Conservation (phyloP, 1,140 invertebrate species). For the Diploscapter pachys region DNA sequence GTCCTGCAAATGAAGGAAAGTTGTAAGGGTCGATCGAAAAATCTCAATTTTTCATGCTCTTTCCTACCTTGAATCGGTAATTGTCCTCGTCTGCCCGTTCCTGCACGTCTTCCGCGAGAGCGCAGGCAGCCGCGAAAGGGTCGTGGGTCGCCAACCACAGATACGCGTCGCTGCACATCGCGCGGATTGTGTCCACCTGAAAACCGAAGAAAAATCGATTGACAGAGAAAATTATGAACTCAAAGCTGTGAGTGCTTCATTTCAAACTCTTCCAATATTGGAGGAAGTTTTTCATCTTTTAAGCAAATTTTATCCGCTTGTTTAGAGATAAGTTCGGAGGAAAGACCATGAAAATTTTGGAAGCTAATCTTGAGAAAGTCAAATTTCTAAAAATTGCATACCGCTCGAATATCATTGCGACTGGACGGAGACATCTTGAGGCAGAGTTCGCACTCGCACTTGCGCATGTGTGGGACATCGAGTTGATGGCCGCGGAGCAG, state of each 20-base stretch:
- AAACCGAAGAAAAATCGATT: not conserved
- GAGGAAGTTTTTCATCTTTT: too few species aligned
- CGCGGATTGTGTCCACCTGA: conserved; percentile 85
- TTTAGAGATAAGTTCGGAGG: not conserved
- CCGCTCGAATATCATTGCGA: not conserved
- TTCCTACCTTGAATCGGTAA: conserved; percentile 16
- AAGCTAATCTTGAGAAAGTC: not conserved
- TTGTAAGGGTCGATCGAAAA: too few species aligned
- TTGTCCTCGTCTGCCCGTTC: conserved; percentile 10
- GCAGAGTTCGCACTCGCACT: conserved; percentile 3
- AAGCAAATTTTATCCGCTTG: not conserved
- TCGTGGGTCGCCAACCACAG: conserved; percentile 87
- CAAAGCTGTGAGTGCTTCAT: not conserved
- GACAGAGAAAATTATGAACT: not conserved
- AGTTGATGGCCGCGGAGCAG: conserved; percentile 10
- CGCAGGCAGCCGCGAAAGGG: conserved; percentile 66
- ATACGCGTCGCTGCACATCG: conserved; percentile 79
- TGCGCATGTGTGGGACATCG: conserved; percentile 16
- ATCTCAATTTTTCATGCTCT: conserved; percentile 1
- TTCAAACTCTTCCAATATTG: too few species aligned
- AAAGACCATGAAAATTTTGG: too few species aligned
- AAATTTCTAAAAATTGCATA: not conserved
- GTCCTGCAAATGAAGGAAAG: too few species aligned
- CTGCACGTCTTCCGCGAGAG: conserved; percentile 25
- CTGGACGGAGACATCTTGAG: not conserved